Evolutionary conservation across 2,113 vertebrate genomes (phyloP).

Genomic region (Mirza zaza): DNA sequence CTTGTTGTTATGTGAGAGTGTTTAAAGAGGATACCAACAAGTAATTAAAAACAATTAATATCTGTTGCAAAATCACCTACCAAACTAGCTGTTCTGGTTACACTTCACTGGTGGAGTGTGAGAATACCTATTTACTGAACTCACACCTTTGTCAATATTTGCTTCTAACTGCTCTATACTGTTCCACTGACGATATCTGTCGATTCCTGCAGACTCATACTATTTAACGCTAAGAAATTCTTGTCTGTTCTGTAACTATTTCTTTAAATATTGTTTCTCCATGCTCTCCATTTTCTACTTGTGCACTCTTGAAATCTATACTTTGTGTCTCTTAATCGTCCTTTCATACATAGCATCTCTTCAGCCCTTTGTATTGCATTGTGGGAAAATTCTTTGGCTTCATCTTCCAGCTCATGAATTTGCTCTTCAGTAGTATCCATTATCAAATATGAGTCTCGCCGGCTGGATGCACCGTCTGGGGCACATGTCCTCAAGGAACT

Average conservation of each 20-base stretch:
- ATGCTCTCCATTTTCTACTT: neutral
- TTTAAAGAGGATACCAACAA: neutral
- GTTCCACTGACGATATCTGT: neutral
- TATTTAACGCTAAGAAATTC: neutral
- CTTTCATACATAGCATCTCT: neutral
- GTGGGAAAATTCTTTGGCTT: neutral
- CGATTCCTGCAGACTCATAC: neutral
- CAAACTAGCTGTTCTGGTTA: neutral
- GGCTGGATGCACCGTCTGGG: rapidly evolving
- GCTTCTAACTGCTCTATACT: neutral
- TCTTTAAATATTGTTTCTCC: neutral
- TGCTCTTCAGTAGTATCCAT: neutral
- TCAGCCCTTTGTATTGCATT: neutral
- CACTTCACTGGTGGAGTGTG: rapidly evolving
- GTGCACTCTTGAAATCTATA: neutral
- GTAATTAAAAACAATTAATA: neutral
- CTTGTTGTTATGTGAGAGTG: neutral
- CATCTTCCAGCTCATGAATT: neutral
- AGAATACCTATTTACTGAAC: neutral
- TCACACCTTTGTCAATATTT: neutral
- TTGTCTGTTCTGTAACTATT: neutral
- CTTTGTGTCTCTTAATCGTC: neutral
- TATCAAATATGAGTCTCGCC: neutral
- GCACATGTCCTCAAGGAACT: rapidly evolving
- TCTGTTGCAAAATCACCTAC: neutral